Evolutionary conservation across 2,113 vertebrate genomes (phyloP).

Genomic region (Pelecanoides urinatrix): DNA sequence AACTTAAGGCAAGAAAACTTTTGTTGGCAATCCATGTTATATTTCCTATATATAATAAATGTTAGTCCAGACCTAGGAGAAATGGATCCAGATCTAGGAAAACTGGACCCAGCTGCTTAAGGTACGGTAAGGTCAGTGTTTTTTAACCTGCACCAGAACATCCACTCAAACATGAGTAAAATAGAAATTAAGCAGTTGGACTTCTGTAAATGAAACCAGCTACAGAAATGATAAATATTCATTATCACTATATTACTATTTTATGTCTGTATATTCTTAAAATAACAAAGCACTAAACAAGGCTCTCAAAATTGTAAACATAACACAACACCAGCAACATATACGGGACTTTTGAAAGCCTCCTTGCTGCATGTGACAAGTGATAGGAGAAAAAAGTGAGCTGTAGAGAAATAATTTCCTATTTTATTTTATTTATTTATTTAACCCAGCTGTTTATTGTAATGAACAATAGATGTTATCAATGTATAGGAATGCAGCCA

Average conservation of each 20-base stretch:
- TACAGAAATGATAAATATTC: background rate
- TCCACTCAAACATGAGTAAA: background rate
- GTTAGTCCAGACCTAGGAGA: background rate
- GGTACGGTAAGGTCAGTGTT: accelerated
- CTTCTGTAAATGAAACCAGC: background rate
- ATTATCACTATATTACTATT: background rate
- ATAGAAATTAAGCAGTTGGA: background rate
- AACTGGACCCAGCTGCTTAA: background rate
- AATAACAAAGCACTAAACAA: background rate
- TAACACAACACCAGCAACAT: background rate
- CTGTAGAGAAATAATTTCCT: background rate
- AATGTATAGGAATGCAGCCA: background rate
- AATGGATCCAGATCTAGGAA: background rate
- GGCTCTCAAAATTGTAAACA: background rate
- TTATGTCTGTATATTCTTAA: background rate
- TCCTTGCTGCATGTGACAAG: background rate
- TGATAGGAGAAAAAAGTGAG: background rate
- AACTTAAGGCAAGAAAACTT: background rate
- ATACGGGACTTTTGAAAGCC: background rate
- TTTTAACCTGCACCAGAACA: background rate
- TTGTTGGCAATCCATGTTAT: background rate
- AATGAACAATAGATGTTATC: background rate
- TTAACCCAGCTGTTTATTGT: background rate
- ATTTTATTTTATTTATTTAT: background rate
- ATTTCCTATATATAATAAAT: background rate